Evolutionary conservation across 2,113 vertebrate genomes (phyloP).

Genomic region (Synchiropus splendidus): DNA sequence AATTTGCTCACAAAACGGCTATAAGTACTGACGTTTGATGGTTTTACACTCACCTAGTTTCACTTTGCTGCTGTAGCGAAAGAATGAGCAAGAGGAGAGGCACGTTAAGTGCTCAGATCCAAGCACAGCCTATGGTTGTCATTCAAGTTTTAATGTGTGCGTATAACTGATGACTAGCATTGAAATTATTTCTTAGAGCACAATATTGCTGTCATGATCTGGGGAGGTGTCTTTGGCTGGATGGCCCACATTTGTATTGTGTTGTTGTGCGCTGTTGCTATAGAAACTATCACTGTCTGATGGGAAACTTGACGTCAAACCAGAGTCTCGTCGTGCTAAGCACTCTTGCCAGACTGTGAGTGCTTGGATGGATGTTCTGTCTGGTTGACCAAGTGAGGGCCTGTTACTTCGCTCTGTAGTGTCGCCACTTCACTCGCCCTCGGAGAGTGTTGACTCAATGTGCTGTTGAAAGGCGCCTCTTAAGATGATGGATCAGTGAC

Average conservation of each 20-base stretch:
- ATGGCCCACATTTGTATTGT: conserved; percentile 33
- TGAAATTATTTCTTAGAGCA: no score
- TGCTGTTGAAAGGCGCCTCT: conserved; percentile 17
- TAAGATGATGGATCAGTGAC: conserved; percentile 28
- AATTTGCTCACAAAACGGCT: no score
- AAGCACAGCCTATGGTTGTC: no score
- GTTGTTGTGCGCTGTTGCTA: conserved; percentile 34
- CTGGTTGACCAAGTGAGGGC: not conserved
- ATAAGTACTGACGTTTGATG: no score
- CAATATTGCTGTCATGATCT: no score
- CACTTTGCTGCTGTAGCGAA: no score
- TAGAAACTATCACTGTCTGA: conserved; percentile 45
- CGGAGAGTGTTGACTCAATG: conserved; percentile 12
- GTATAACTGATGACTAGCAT: no score
- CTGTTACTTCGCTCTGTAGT: conserved; percentile 19
- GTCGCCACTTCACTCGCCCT: conserved; percentile 24
- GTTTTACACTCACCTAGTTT: no score
- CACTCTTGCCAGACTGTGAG: conserved; percentile 21
- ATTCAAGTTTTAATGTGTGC: no score
- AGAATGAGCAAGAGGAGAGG: no score
- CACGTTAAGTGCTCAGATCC: no score
- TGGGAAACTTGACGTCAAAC: conserved; percentile 40
- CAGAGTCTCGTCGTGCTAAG: conserved; percentile 19
- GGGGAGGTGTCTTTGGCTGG: conserved; percentile 14
- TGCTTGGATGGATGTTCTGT: no score